Evolutionary conservation across 2,113 vertebrate species (phyloP).

Genomic region (Pseudorectes ferrugineus): DNA sequence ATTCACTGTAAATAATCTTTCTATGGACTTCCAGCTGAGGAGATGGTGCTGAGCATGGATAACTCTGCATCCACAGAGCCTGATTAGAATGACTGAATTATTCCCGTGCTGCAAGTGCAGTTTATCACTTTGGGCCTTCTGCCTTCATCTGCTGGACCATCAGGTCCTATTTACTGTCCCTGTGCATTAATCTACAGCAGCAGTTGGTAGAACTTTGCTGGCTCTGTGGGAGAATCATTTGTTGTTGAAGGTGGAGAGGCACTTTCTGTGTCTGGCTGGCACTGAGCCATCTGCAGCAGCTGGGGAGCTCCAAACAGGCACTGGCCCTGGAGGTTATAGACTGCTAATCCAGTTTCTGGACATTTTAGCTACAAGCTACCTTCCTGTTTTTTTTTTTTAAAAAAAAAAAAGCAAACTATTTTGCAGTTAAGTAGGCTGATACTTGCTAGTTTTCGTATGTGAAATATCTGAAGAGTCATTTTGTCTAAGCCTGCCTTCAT

Average conservation of each 20-base stretch:
- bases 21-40: background rate
- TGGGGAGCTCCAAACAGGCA: background rate
- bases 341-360: background rate
- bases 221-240: background rate
- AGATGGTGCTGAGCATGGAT: background rate
- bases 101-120: background rate
- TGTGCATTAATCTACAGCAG: background rate
- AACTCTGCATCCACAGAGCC: background rate
- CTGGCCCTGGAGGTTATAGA: background rate
- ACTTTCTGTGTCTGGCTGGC: background rate
- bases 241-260: background rate
- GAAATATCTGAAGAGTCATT: background rate
- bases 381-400: background rate
- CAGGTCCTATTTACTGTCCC: background rate
- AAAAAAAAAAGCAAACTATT: background rate
- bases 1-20: background rate
- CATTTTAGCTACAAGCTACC: background rate
- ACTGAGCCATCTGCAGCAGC: background rate
- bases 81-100: background rate
- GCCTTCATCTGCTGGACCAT: background rate
- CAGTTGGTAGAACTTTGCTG: background rate
- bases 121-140: background rate
- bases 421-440: background rate
- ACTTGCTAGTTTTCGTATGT: background rate
- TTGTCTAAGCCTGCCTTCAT: background rate